These are phyloP conservation scores for Orientallactaga sibirica DNA, from an alignment of 2,797 vertebrate species.

Conservation along the genomic window DNA sequence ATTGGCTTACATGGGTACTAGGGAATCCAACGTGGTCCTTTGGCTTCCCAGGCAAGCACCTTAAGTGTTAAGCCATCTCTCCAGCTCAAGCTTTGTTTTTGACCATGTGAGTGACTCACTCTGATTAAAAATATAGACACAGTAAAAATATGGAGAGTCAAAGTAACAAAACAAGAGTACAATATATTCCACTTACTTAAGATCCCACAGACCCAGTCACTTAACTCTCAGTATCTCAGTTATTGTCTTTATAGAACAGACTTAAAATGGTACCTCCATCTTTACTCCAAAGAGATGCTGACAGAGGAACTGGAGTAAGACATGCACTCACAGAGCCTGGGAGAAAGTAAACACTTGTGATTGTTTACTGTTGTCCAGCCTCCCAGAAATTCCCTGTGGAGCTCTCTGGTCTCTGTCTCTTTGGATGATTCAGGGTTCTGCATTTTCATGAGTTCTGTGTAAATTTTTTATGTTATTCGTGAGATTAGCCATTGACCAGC, in stretches of 20 bases:
- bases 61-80: too few species aligned
- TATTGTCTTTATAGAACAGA: background rate
- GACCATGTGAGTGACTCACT: too few species aligned
- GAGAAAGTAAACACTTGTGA: background rate
- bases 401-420: background rate
- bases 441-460: background rate
- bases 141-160: background rate
- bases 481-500: background rate
- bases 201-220: background rate
- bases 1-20: too few species aligned
- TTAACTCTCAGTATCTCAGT: background rate
- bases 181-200: too few species aligned
- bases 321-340: background rate
- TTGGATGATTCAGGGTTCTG: background rate
- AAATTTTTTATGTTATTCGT: background rate
- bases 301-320: background rate
- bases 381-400: background rate
- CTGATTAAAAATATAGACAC: too few species aligned
- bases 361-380: background rate
- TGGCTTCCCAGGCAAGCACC: too few species aligned
- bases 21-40: too few species aligned
- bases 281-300: background rate
- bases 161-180: background rate
- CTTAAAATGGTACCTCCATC: background rate
- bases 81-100: too few species aligned